These are phyloP conservation scores for Eugnorisma glareosa DNA, from an alignment of 2,888 invertebrate species.

Conservation along the genomic window DNA sequence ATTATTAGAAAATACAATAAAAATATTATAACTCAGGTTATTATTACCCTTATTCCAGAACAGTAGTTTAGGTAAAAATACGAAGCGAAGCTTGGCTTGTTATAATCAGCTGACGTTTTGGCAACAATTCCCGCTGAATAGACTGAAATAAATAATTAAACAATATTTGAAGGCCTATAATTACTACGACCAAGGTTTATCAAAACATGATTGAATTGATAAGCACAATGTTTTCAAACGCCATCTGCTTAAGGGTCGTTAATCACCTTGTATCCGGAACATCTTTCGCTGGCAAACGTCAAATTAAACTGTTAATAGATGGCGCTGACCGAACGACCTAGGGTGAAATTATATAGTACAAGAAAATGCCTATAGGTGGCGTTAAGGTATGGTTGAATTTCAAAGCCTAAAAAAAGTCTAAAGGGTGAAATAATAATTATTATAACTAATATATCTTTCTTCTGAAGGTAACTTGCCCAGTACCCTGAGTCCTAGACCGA, in stretches of 20 bases:
- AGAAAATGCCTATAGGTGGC: slow-evolving; percentile 5
- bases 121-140: too few relatives aligned
- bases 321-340: neutral
- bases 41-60: too few relatives aligned
- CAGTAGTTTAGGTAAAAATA: too few relatives aligned
- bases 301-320: slow-evolving; percentile 3
- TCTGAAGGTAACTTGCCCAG: neutral
- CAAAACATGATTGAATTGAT: neutral
- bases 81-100: too few relatives aligned
- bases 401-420: neutral
- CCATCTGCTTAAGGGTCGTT: slow-evolving; percentile 10
- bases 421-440: neutral
- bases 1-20: too few relatives aligned
- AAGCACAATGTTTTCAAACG: neutral
- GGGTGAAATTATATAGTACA: neutral
- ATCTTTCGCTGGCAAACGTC: rapidly evolving
- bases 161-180: too few relatives aligned
- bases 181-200: too few relatives aligned
- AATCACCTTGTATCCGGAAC: neutral
- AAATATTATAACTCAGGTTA: too few relatives aligned
- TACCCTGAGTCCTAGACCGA: neutral
- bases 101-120: too few relatives aligned
- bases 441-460: neutral
- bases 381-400: neutral
- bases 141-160: too few relatives aligned